Evolutionary conservation across 2,888 invertebrate species (phyloP), one percentile per base, ranked within the genome.

Genomic region (Chaetogeoica ovagalla): DNA sequence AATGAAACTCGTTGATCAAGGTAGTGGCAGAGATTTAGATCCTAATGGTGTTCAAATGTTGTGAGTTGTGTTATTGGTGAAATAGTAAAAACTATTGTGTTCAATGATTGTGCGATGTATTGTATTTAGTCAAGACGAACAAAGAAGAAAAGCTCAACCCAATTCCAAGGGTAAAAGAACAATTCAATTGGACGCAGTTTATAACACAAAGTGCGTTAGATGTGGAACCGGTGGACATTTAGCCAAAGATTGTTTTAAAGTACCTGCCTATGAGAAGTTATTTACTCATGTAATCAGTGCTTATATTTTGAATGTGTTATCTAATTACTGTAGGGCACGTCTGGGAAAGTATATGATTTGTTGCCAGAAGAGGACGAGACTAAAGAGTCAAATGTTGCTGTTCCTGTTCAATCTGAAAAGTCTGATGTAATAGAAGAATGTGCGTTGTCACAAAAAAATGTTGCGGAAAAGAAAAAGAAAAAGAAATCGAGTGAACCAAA

Each of bases 1-100:
- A 0, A 87, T 87, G 87, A 87, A 87, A 83, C 83, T 85, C 39
- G 87, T 87, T 2, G 85, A 87, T 84, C 87, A 87, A 84, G 87
- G 87, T 21, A 86, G 84, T 82, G 87, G 87, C 19, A 85, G 83
- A 21, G 87, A 87, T 82, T 84, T 87, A 62, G 87, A 87, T 84
- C 87, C 87, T 0, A 87, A 86, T 82, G 86, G 86, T 8, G 85
- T 87, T n/a, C 85, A 86, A 73, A 83, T 86, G n/a, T 85, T 86
- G 83, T 84, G 83, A 84, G 85, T 23, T 19, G 9, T 68, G 30
- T 30, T 52, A 65, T 13, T 21, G 19, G 48, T 57, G 48, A 37
- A 62, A 37, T 69, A 30, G 3, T 13, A 60, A 60, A n/a, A 65
- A 15, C 21, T 60, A 13, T 59, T 21, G 13, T 55, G 19, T 13